phyloP scores from a whole-genome alignment of 2,888 invertebrate species.

The Hermaeophaga mercurialis region DNA sequence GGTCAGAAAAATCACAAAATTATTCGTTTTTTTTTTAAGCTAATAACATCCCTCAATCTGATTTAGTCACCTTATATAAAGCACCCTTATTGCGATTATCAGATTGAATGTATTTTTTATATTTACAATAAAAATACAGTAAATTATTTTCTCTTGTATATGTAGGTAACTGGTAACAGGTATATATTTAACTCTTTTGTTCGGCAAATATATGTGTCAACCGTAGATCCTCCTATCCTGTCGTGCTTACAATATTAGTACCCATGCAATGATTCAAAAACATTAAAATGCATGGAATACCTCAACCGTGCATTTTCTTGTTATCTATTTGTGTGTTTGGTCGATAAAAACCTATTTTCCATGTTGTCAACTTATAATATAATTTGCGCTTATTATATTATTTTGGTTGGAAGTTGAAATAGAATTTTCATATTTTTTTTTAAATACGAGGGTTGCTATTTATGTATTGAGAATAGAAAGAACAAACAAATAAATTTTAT shows the following conservation, averaged over 20 bases:
- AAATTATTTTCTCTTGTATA: slow-evolving; percentile 1
- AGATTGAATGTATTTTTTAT: not conserved
- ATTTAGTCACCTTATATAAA: no score
- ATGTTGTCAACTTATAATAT: not conserved
- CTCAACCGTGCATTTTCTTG: slow-evolving; percentile 4
- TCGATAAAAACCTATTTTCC: slow-evolving; percentile 4
- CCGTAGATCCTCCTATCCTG: slow-evolving; percentile 13
- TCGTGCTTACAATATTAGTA: not conserved
- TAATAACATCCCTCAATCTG: no score
- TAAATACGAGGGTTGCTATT: no score
- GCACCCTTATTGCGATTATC: not conserved
- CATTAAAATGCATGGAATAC: slow-evolving; percentile 7
- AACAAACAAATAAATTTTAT: no score
- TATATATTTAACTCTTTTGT: slow-evolving; percentile 12
- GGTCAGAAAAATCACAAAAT: no score
- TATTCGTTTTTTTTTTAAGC: no score
- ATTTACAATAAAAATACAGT: not conserved
- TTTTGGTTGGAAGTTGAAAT: no score
- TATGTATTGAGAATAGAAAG: no score
- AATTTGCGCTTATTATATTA: no score
- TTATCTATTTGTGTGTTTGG: slow-evolving; percentile 2
- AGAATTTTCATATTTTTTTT: no score
- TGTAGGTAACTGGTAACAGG: not conserved
- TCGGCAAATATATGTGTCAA: slow-evolving; percentile 2
- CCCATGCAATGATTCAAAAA: not conserved